phyloP scores from a whole-genome alignment of 1,140 invertebrate genomes.

The Drosophila orosa region DNA sequence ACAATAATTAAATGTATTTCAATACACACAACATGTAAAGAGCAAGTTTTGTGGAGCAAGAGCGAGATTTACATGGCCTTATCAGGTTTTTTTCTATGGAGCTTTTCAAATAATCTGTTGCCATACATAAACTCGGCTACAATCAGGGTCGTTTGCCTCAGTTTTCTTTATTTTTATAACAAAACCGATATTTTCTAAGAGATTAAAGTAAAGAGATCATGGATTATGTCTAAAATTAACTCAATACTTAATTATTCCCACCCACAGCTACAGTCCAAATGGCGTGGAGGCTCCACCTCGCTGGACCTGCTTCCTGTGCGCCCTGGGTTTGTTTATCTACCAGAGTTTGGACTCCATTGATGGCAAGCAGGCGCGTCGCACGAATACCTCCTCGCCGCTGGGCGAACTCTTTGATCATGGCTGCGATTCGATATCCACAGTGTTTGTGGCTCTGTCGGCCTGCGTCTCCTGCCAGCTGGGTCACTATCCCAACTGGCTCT shows the following conservation, averaged over 20 bases:
- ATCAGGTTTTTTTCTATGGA: background rate
- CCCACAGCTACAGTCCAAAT: constrained; percentile 87
- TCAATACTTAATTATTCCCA: too few species aligned
- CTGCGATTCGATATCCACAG: constrained; percentile 98
- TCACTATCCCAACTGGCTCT: constrained; percentile 95
- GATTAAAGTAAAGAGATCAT: background rate
- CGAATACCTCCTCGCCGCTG: constrained; percentile 95
- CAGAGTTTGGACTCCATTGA: constrained; percentile 99
- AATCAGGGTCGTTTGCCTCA: background rate
- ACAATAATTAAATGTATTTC: constrained; percentile 6
- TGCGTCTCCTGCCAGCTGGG: constrained; percentile 97
- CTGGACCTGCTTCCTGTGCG: constrained; percentile 96
- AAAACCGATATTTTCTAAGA: background rate
- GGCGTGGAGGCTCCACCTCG: constrained; percentile 91
- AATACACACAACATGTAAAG: background rate
- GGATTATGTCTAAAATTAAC: background rate
- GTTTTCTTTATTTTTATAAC: background rate
- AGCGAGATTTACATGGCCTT: background rate
- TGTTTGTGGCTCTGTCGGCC: constrained; percentile 97
- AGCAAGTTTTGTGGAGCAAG: background rate
- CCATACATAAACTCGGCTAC: background rate
- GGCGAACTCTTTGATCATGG: constrained; percentile 99
- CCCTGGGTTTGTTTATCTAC: constrained; percentile 97
- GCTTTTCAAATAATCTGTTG: background rate
- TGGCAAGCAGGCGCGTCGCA: constrained; percentile 99